Conservation (phyloP, 2,888 invertebrate species). For the Scaptomyza reducta region DNA sequence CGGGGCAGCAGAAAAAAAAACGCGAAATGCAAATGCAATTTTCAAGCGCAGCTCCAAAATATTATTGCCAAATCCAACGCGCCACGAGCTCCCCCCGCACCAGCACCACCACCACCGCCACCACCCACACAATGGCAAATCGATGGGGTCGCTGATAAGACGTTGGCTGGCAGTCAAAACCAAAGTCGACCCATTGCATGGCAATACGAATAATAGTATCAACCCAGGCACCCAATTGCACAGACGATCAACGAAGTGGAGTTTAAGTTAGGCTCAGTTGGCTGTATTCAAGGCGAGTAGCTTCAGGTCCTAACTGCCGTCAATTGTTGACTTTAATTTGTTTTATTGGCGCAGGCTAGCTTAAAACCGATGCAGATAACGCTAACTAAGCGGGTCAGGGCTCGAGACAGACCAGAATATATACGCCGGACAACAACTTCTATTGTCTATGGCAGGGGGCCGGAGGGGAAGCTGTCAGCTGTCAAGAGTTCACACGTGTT, state of each 20-base stretch:
- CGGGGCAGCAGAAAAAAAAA: conserved; percentile 60
- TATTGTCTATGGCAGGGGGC: conserved; percentile 45
- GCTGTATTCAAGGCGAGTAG: conserved; percentile 71
- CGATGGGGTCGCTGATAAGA: conserved; percentile 54
- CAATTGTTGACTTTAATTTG: conserved; percentile 77
- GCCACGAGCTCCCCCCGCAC: background rate
- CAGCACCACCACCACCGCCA: background rate
- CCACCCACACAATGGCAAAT: conserved; percentile 16
- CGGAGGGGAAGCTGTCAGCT: conserved; percentile 5
- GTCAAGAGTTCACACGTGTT: conserved; percentile 49
- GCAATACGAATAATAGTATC: conserved; percentile 20
- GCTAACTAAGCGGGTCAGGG: conserved; percentile 78
- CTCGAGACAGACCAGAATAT: conserved; percentile 20
- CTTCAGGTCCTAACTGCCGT: conserved; percentile 78
- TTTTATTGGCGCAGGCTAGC: conserved; percentile 68
- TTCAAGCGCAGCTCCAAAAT: conserved; percentile 48
- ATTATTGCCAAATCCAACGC: conserved; percentile 69
- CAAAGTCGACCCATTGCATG: conserved; percentile 25
- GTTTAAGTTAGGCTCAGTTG: conserved; percentile 10
- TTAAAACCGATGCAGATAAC: conserved; percentile 62
- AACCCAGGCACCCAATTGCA: conserved; percentile 21
- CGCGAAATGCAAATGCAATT: conserved; percentile 27
- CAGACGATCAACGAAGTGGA: conserved; percentile 23
- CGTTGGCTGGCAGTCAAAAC: conserved; percentile 1
- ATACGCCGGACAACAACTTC: conserved; percentile 24